Conservation (phyloP, 1,140 invertebrate genomes). For the Eriosoma lanigerum region DNA sequence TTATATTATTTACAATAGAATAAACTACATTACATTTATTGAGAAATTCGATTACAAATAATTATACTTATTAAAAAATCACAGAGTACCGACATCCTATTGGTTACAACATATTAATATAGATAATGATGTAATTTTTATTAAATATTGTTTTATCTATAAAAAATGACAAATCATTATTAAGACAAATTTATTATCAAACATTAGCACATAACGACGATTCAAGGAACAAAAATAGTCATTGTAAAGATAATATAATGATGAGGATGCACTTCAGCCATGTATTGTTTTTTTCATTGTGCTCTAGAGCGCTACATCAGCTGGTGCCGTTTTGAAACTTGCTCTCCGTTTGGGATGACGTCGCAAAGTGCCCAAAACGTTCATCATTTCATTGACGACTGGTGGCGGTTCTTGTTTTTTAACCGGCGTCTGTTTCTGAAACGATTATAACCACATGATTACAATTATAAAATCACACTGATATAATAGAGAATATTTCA, state of each 20-base stretch:
- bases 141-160: no score
- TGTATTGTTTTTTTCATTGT: not conserved
- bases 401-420: slow-evolving; percentile 64
- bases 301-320: slow-evolving; percentile 19
- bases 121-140: no score
- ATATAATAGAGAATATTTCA: no score
- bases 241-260: not conserved
- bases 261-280: no score
- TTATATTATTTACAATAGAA: no score
- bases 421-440: slow-evolving; percentile 60
- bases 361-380: slow-evolving; percentile 69
- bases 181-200: no score
- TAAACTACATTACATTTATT: no score
- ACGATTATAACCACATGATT: slow-evolving; percentile 30
- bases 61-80: no score
- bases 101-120: no score
- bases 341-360: slow-evolving; percentile 59
- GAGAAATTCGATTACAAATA: no score
- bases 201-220: not conserved
- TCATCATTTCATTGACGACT: slow-evolving; percentile 72
- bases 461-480: no score
- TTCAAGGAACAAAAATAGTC: not conserved
- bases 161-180: not conserved
- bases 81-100: no score
- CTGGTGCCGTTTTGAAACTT: slow-evolving; percentile 30